Base-by-base conservation (phyloP, 1,140 invertebrate species). In the Microplitis demolitor region DNA sequence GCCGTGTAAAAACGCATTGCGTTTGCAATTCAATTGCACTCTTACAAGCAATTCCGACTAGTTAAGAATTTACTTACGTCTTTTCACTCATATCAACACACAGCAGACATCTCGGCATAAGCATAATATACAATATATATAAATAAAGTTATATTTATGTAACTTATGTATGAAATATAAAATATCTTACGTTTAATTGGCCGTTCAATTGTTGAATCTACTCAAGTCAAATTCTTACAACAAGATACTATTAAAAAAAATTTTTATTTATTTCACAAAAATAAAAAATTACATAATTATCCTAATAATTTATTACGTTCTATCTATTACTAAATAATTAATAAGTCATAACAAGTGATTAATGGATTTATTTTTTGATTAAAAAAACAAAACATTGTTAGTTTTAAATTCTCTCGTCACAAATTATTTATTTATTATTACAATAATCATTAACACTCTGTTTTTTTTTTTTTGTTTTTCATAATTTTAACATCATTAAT, bases 11-110 rank as follows among this genome's bases (percentile, higher is more conserved):
- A 69, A 58, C 39, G 67, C 54, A 69, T 58, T 58, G 54, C 67
- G 9, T 60, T 69, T 33, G 54, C 67, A 60, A 54, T 56, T 33
- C 39, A 69, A 69, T 69, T 69, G 67, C 51, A 60, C 53, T 69
- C 58, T 54, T 54, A 37, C 56, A 24, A 58, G 54, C 67, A 69
- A 69, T 69, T 69, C 67, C 39, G 16, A 39, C 67, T 56, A 69
- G 67, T 69, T 69, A 69, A 69, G 67, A 69, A 69, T 69, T 69
- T 69, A 69, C 67, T 60, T 60, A 56, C 67, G 56, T 69, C 56
- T 4, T 34, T 34, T 58, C 9, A 16, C 9, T 16, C 24, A 24
- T 24, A 24, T 24, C 24, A 24, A 24, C 24, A 58, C 24, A 58
- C 6, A 58, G 9, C 14, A 58, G 34, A 69, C 34, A 60, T 45